These are phyloP conservation scores for Pachymerium ferrugineum DNA, from an alignment of 2,888 invertebrate genomes.

Conservation along the genomic window DNA sequence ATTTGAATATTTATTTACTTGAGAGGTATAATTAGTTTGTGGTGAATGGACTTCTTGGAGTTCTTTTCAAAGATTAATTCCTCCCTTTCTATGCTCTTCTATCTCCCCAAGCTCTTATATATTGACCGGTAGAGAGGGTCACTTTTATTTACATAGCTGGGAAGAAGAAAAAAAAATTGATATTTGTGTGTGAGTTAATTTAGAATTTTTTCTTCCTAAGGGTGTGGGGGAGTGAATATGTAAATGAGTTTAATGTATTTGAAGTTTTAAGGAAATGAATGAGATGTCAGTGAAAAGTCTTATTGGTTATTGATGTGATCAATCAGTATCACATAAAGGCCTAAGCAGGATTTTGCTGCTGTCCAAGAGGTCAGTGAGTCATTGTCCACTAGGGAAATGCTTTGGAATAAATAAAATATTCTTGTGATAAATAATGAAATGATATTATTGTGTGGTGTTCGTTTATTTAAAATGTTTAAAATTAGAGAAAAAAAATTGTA, in stretches of 20 bases:
- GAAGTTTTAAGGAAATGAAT: neutral
- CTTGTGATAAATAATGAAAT: too few relatives aligned
- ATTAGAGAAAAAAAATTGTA: too few relatives aligned
- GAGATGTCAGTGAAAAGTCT: slow-evolving; percentile 1
- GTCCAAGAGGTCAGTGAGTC: slow-evolving; percentile 8
- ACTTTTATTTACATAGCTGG: slow-evolving; percentile 4
- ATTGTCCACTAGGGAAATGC: slow-evolving; percentile 25
- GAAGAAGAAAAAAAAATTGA: neutral
- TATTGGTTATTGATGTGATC: slow-evolving; percentile 25
- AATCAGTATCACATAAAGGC: neutral
- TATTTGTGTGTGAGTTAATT: neutral
- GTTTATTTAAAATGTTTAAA: neutral
- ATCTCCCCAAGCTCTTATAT: neutral
- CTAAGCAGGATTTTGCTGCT: slow-evolving; percentile 1
- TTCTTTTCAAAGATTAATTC: slow-evolving; percentile 1
- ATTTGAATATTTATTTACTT: too few relatives aligned
- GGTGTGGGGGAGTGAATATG: neutral
- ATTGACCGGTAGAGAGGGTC: slow-evolving; percentile 8
- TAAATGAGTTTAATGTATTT: too few relatives aligned
- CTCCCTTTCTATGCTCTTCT: slow-evolving; percentile 14
- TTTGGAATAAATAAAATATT: too few relatives aligned
- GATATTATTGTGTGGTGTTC: too few relatives aligned
- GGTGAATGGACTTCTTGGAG: neutral
- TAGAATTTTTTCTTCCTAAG: neutral
- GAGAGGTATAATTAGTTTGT: neutral